Evolutionary conservation across 1,140 invertebrate genomes (phyloP).

Genomic region (Euura saliciscinereae): DNA sequence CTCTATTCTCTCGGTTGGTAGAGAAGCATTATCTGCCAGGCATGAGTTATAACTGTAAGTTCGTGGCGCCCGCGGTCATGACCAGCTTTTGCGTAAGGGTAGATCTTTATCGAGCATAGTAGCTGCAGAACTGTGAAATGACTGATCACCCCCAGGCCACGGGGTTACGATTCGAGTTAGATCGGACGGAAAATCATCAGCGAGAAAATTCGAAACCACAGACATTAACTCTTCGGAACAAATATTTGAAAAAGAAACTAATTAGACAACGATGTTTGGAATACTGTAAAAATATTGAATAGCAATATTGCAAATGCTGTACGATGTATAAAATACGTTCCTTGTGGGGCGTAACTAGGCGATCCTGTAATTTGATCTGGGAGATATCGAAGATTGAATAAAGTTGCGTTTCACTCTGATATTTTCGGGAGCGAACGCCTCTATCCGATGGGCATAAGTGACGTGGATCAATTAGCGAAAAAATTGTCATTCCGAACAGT

Average conservation of each 20-base stretch:
- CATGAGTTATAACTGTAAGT: constrained; percentile 48
- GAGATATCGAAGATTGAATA: too few relatives aligned
- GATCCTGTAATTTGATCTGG: too few relatives aligned
- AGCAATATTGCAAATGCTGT: too few relatives aligned
- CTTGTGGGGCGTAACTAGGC: too few relatives aligned
- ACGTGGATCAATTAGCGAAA: constrained; percentile 55
- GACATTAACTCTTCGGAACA: not conserved
- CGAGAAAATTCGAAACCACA: constrained; percentile 17
- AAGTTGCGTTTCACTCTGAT: too few relatives aligned
- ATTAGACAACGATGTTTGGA: too few relatives aligned
- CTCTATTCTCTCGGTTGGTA: constrained; percentile 28
- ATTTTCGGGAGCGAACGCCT: too few relatives aligned
- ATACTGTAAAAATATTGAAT: too few relatives aligned
- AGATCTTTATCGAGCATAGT: constrained; percentile 42
- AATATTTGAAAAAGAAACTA: too few relatives aligned
- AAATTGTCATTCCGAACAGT: constrained; percentile 44
- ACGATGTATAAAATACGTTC: too few relatives aligned
- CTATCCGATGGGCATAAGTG: constrained; percentile 23
- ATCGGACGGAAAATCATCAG: constrained; percentile 30
- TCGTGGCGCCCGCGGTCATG: constrained; percentile 26
- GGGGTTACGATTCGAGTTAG: constrained; percentile 27
- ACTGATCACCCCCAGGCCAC: constrained; percentile 50
- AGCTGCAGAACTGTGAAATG: constrained; percentile 37
- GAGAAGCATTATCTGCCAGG: constrained; percentile 45
- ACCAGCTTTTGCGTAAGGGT: constrained; percentile 35